A percentile compares a stretch with the other conserved stretches of the same genome.
Evolutionary conservation across 2,888 invertebrate genomes (phyloP).

Genomic region (Polia nebulosa): DNA sequence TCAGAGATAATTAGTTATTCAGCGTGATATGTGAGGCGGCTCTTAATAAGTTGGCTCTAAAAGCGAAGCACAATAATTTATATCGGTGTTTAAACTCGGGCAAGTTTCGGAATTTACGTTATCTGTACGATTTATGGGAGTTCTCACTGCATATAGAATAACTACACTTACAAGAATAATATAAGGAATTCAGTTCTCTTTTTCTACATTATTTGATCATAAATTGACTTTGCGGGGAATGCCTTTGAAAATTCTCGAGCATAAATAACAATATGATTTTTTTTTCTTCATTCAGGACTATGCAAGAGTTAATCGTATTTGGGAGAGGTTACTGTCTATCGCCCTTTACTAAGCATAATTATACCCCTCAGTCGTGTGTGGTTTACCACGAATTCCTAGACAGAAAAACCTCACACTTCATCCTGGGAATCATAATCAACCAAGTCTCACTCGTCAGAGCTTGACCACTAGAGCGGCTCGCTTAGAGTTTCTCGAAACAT

Average conservation of each 20-base stretch:
- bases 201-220: neutral
- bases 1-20: constrained; percentile 47
- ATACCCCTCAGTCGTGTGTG: too few relatives aligned
- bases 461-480: constrained; percentile 18
- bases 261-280: too few relatives aligned
- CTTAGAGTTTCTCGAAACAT: constrained; percentile 24
- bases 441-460: neutral
- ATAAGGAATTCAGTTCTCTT: constrained; percentile 6
- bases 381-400: constrained; percentile 32
- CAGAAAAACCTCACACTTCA: constrained; percentile 23
- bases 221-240: neutral
- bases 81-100: constrained; percentile 23
- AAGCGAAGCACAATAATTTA: constrained; percentile 40
- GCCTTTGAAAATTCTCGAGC: neutral
- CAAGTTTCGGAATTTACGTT: constrained; percentile 30
- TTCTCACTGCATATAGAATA: constrained; percentile 4
- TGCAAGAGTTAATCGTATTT: neutral
- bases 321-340: neutral
- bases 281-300: neutral
- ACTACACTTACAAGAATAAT: too few relatives aligned
- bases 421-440: constrained; percentile 3
- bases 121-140: constrained; percentile 48
- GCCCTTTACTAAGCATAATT: neutral
- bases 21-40: constrained; percentile 24
- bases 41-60: constrained; percentile 38